These are phyloP conservation scores for Leucosticte australis DNA, from an alignment of 2,113 vertebrate genomes.

Conservation along the genomic window DNA sequence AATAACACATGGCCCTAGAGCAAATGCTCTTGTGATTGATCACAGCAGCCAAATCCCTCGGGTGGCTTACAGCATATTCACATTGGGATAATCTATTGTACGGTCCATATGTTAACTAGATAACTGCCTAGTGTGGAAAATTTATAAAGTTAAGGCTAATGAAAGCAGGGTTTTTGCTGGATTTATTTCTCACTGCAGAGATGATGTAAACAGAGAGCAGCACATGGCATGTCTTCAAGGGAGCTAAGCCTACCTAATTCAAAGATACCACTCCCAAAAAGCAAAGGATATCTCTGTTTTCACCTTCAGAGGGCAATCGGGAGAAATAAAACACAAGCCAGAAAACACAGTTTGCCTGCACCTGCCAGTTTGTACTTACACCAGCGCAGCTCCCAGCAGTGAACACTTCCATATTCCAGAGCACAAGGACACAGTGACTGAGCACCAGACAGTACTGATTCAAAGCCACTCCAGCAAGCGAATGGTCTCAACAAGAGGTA, in stretches of 20 bases:
- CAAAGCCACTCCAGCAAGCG: neutral
- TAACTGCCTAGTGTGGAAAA: slow-evolving; percentile 31
- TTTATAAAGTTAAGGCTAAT: slow-evolving; percentile 18
- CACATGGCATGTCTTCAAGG: neutral
- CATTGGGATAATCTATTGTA: slow-evolving; percentile 8
- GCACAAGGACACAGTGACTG: neutral
- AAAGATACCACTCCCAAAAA: neutral
- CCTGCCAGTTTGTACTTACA: neutral
- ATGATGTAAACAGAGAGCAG: slow-evolving; percentile 9
- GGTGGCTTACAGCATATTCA: slow-evolving; percentile 12
- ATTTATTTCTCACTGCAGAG: slow-evolving; percentile 23
- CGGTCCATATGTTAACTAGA: slow-evolving; percentile 29
- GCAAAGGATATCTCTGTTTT: slow-evolving; percentile 30
- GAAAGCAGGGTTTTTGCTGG: neutral
- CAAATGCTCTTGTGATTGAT: slow-evolving; percentile 53
- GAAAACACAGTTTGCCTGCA: slow-evolving; percentile 1
- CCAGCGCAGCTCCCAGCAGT: neutral
- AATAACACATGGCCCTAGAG: slow-evolving; percentile 38
- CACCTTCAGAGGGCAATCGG: slow-evolving; percentile 21
- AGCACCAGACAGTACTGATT: neutral
- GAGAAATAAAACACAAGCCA: slow-evolving; percentile 17
- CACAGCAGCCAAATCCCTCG: slow-evolving; percentile 10
- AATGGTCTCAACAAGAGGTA: neutral
- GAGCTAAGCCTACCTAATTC: neutral
- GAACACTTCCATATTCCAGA: neutral